Evolutionary conservation across 2,888 invertebrate genomes (phyloP).

Genomic region (Uropetala carovei): DNA sequence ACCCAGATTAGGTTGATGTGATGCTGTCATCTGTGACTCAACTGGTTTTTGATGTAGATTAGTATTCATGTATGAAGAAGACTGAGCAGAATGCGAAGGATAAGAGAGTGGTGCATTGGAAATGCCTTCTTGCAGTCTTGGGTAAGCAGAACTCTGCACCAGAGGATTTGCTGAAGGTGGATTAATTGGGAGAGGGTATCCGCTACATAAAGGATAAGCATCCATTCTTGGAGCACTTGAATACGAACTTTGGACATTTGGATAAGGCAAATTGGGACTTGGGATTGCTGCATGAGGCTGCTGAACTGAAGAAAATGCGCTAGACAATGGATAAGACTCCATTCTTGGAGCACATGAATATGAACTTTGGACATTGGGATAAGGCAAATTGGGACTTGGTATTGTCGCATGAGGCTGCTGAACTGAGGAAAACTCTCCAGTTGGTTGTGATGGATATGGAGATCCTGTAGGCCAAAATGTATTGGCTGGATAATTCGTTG

Average conservation of each 20-base stretch:
- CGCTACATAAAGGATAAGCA: neutral
- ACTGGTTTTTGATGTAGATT: neutral
- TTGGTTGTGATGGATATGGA: slow-evolving; percentile 41
- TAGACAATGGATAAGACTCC: no score
- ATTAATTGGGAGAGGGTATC: neutral
- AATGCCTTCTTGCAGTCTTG: neutral
- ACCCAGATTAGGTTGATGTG: neutral
- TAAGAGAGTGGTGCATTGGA: neutral
- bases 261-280: neutral
- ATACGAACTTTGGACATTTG: neutral
- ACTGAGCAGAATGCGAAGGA: neutral
- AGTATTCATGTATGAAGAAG: neutral
- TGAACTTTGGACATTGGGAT: neutral
- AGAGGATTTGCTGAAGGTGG: neutral
- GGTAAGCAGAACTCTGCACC: neutral
- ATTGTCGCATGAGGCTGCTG: neutral
- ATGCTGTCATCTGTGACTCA: neutral
- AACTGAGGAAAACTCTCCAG: neutral
- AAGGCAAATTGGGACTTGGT: neutral
- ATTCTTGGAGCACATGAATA: neutral
- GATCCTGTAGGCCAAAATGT: slow-evolving; percentile 23
- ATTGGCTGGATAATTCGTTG: slow-evolving; percentile 54
- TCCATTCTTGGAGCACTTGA: no score
- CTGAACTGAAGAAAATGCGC: neutral
- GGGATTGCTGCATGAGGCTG: neutral